Conservation (phyloP, 2,888 invertebrate species). For the Watsonalla binaria region DNA sequence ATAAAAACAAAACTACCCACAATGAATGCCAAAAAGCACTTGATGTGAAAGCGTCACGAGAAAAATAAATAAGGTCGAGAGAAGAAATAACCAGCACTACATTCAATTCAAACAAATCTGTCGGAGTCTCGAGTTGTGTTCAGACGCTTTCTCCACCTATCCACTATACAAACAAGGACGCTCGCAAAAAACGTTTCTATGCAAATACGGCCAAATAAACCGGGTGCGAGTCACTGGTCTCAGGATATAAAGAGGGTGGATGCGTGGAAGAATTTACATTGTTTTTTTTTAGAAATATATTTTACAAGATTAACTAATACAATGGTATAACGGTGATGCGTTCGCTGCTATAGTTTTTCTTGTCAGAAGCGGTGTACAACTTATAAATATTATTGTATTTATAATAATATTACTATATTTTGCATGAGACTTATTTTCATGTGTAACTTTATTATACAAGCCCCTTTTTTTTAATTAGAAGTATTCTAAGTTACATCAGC, state of each 20-base stretch:
- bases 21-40: constrained; percentile 1
- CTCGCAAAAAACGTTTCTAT: constrained; percentile 78
- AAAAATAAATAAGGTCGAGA: constrained; percentile 20
- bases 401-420: too few relatives aligned
- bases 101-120: constrained; percentile 68
- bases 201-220: constrained; percentile 77
- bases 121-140: constrained; percentile 42
- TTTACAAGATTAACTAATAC: too few relatives aligned
- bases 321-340: too few relatives aligned
- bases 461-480: too few relatives aligned
- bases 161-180: constrained; percentile 74
- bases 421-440: too few relatives aligned
- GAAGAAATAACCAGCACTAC: constrained; percentile 26
- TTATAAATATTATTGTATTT: too few relatives aligned
- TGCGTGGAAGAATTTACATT: not conserved
- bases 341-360: too few relatives aligned
- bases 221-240: constrained; percentile 54
- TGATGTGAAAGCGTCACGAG: constrained; percentile 12
- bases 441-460: too few relatives aligned
- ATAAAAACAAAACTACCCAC: not conserved
- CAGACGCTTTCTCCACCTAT: constrained; percentile 69
- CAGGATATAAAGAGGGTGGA: constrained; percentile 30
- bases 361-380: too few relatives aligned
- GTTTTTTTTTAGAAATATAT: not conserved
- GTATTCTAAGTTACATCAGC: too few relatives aligned